Conservation (phyloP, 2,888 invertebrate species). For the Drosophila subquinaria region DNA sequence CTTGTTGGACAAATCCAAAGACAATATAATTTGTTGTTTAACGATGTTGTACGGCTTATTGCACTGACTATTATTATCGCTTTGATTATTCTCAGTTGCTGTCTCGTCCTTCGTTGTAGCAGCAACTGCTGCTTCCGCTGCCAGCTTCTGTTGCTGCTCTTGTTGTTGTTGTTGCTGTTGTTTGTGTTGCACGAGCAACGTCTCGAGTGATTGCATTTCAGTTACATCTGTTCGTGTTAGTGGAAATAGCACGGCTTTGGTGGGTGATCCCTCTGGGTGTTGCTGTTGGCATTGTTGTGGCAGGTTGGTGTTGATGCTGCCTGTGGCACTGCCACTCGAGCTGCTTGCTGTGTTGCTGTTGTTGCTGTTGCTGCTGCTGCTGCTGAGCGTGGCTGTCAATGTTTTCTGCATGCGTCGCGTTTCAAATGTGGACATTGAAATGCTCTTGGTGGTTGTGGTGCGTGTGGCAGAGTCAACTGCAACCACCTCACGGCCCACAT, state of each 20-base stretch:
- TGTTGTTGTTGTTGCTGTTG: constrained; percentile 38
- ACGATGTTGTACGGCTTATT: constrained; percentile 67
- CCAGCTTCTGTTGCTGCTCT: constrained; percentile 40
- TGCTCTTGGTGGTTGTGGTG: constrained; percentile 82
- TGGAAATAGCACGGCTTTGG: constrained; percentile 25
- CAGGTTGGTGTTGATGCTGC: constrained; percentile 44
- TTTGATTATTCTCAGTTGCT: constrained; percentile 65
- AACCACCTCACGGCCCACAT: not conserved
- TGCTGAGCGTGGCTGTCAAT: constrained; percentile 60
- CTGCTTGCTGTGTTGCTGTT: constrained; percentile 60
- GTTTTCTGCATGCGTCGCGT: constrained; percentile 73
- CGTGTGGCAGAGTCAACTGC: constrained; percentile 26
- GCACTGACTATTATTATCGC: constrained; percentile 71
- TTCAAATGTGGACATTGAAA: constrained; percentile 85
- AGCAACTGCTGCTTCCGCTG: constrained; percentile 39
- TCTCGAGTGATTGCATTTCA: constrained; percentile 74
- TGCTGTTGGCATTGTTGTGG: constrained; percentile 50
- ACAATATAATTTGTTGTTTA: constrained; percentile 80
- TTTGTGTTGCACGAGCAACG: constrained; percentile 63
- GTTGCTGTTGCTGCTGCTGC: constrained; percentile 61
- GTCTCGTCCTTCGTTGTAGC: constrained; percentile 30
- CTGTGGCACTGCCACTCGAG: constrained; percentile 48
- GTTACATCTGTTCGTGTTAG: constrained; percentile 50
- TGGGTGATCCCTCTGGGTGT: constrained; percentile 18
- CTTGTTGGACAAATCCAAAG: constrained; percentile 71